Conservation (phyloP, 2,113 vertebrate genomes). For the Aptenodytes forsteri region DNA sequence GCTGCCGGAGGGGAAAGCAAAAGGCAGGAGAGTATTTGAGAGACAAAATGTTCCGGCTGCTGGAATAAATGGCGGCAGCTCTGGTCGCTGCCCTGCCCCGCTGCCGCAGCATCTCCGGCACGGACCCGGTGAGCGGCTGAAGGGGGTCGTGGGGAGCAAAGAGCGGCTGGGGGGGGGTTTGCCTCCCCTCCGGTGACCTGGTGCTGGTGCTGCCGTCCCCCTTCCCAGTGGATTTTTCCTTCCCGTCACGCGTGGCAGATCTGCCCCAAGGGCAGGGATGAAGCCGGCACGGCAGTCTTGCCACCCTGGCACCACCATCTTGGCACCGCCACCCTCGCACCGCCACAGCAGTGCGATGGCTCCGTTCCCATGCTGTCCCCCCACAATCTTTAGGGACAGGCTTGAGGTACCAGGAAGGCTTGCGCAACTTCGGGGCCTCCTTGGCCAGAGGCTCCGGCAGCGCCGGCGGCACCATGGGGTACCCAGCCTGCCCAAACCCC, state of each 20-base stretch:
- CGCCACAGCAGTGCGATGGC: rapidly evolving
- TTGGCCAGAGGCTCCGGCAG: not conserved
- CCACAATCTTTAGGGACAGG: not conserved
- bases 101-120: rapidly evolving
- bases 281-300: rapidly evolving
- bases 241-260: not conserved
- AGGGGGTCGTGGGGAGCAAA: not conserved
- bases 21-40: not conserved
- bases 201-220: not conserved
- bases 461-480: rapidly evolving
- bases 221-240: not conserved
- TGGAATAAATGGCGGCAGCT: not conserved
- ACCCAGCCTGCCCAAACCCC: not conserved
- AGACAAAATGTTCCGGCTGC: not conserved
- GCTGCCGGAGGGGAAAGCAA: not conserved
- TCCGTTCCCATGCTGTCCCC: not conserved
- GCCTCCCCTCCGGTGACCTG: not conserved
- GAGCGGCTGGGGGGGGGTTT: too few relatives aligned
- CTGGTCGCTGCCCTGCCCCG: not conserved
- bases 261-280: not conserved
- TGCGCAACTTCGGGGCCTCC: rapidly evolving
- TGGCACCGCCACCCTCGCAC: not conserved
- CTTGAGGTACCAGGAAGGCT: not conserved
- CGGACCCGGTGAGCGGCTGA: not conserved
- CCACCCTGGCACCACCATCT: not conserved